Conservation (phyloP, 2,113 vertebrate genomes). For the Zeus faber region DNA sequence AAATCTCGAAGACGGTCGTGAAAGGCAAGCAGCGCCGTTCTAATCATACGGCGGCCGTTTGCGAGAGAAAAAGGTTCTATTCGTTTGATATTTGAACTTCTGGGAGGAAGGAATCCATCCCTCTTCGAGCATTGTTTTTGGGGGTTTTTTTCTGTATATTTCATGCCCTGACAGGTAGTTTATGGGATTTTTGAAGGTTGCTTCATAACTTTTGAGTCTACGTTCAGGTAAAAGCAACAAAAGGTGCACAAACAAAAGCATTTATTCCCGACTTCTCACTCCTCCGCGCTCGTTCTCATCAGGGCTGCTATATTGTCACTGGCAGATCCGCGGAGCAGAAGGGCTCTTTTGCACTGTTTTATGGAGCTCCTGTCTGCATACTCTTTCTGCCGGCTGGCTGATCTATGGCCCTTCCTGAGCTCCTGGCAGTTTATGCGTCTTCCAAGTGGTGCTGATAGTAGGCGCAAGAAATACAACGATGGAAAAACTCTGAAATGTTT, state of each 20-base stretch:
- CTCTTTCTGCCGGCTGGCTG: conserved; percentile 13
- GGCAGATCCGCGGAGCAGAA: too few relatives aligned
- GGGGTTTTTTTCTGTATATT: too few relatives aligned
- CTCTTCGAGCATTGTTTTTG: too few relatives aligned
- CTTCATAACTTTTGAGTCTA: conserved; percentile 24
- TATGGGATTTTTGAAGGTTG: conserved; percentile 32
- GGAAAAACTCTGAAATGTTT: too few relatives aligned
- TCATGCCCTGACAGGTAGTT: too few relatives aligned
- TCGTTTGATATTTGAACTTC: too few relatives aligned
- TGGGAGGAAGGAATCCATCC: too few relatives aligned
- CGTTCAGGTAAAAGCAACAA: conserved; percentile 16
- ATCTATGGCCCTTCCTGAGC: conserved; percentile 32
- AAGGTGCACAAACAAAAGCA: conserved; percentile 18
- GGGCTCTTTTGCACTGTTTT: conserved; percentile 3
- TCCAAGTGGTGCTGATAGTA: conserved; percentile 56
- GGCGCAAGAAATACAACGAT: conserved; percentile 44
- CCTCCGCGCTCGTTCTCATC: conserved; percentile 16
- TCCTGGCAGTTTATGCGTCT: conserved; percentile 46
- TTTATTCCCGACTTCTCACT: conserved; percentile 21
- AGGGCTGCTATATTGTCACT: too few relatives aligned
- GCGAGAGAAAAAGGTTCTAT: too few relatives aligned
- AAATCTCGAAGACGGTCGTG: conserved; percentile 13
- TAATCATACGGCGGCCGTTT: too few relatives aligned
- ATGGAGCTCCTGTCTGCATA: background rate
- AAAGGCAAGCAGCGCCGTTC: background rate